Base-by-base conservation (phyloP, 1,140 invertebrate species). In the Brachionus calyciflorus region DNA sequence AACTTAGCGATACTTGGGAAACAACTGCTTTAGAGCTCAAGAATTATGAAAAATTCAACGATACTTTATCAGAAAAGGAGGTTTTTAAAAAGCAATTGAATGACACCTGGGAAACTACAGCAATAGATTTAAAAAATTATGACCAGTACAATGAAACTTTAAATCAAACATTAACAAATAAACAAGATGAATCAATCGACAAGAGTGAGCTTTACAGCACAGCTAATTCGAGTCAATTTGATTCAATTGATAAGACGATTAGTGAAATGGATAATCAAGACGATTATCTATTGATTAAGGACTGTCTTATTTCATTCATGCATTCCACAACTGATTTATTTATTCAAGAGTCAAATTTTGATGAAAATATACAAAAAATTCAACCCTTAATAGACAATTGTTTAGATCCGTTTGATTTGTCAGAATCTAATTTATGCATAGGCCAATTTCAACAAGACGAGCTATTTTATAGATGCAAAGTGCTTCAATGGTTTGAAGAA, bases 151-250 rank as follows among this genome's bases (percentile, higher is more conserved):
- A 37, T 9, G 33, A 37, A 37, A 37, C 33, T 9, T 9, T 37
- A 3, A 37, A 9, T 37, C 33, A 37, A 37, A 37, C 33, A 5
- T 37, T 37, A 37, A 37, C n/a, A n/a, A n/a, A n/a, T n/a, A n/a
- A n/a, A 5, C 33, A 60, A 4, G 30, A 60, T 17, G 28, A 60
- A 9, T 60, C 55, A 12, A 33, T 37, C 19, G 55, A 60, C 30
- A 60, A 60, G 19, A 60, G 55, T 37, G 60, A 65, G 41, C 41
- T 65, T 6, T 65, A 65, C 40, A 44, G 37, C 19, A 65, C 60
- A 3, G 60, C 60, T 37, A 65, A 65, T 65, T 65, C 60, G 19
- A 65, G 33, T 65, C 60, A 44, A n/a, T n/a, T n/a, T n/a, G n/a
- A n/a, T n/a, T n/a, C n/a, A n/a, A 26, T 65, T 19, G 60, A 65